Percentiles rank a stretch among this genome's conserved stretches.
Conservation (phyloP, 2,888 invertebrate genomes). For the Thelaira solivaga region DNA sequence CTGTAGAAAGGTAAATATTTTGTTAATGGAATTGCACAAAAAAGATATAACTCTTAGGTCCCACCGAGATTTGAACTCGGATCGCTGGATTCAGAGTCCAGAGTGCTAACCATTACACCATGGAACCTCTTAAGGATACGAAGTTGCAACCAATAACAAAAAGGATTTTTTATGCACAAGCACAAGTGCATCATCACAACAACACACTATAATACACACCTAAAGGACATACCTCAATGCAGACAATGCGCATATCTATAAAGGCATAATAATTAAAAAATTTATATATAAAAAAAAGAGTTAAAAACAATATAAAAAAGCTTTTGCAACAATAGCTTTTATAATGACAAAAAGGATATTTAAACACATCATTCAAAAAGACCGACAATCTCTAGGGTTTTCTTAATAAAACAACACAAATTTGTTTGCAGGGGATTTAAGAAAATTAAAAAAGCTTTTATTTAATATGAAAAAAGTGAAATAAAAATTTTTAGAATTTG, state of each 20-base stretch:
- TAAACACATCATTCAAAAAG: not conserved
- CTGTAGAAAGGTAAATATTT: too few species aligned
- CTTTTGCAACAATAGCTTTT: not conserved
- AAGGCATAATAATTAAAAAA: not conserved
- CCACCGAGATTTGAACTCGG: slow-evolving; percentile 75
- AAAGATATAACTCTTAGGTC: slow-evolving; percentile 65
- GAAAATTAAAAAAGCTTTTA: too few species aligned
- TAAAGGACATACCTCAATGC: not conserved
- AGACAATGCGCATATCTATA: slow-evolving; percentile 32
- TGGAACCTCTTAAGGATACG: slow-evolving; percentile 68
- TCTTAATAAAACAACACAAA: not conserved
- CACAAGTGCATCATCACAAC: not conserved
- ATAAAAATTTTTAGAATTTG: too few species aligned
- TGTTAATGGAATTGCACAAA: too few species aligned
- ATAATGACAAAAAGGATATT: not conserved
- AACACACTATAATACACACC: not conserved
- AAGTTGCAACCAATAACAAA: slow-evolving; percentile 33
- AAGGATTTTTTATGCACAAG: slow-evolving; percentile 30
- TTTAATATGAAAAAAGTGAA: too few species aligned
- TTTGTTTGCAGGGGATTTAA: too few species aligned
- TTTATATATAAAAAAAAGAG: too few species aligned
- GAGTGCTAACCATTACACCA: slow-evolving; percentile 76
- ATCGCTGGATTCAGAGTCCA: slow-evolving; percentile 76
- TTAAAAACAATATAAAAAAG: too few species aligned
- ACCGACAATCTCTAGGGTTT: not conserved